Conservation (phyloP, 2,888 invertebrate genomes). For the Parnassius mnemosyne region DNA sequence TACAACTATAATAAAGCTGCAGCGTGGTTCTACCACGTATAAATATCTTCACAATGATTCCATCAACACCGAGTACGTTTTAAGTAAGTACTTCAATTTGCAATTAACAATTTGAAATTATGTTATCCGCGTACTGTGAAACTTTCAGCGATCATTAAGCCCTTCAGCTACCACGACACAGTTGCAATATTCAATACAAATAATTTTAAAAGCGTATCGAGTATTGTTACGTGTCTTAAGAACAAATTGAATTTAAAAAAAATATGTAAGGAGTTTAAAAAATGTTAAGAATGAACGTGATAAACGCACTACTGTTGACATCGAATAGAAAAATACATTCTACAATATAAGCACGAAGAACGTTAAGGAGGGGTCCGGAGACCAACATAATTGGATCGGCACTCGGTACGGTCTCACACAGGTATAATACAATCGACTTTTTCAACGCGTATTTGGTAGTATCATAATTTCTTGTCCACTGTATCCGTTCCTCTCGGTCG, state of each 20-base stretch:
- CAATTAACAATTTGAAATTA: no score
- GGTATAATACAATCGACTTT: slow-evolving; percentile 56
- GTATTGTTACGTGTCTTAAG: neutral
- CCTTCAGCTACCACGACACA: no score
- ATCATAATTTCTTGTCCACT: slow-evolving; percentile 74
- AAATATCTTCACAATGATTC: no score
- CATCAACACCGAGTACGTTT: no score
- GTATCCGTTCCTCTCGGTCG: slow-evolving; percentile 37
- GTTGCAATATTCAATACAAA: neutral
- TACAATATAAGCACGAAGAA: slow-evolving; percentile 18
- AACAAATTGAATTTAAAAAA: neutral
- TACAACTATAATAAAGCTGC: no score
- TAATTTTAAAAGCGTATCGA: slow-evolving; percentile 2
- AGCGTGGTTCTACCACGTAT: no score
- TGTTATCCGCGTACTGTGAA: no score
- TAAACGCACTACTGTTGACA: neutral
- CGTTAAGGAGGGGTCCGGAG: slow-evolving; percentile 40
- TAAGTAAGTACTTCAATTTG: no score
- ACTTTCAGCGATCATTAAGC: no score
- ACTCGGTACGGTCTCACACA: slow-evolving; percentile 42
- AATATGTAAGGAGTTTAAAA: slow-evolving; percentile 1
- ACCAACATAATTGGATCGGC: slow-evolving; percentile 40
- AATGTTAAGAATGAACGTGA: neutral
- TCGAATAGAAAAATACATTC: slow-evolving; percentile 6
- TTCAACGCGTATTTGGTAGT: slow-evolving; percentile 72